These are phyloP conservation scores for Cantharis rustica DNA, from an alignment of 2,888 invertebrate genomes.

Conservation along the genomic window DNA sequence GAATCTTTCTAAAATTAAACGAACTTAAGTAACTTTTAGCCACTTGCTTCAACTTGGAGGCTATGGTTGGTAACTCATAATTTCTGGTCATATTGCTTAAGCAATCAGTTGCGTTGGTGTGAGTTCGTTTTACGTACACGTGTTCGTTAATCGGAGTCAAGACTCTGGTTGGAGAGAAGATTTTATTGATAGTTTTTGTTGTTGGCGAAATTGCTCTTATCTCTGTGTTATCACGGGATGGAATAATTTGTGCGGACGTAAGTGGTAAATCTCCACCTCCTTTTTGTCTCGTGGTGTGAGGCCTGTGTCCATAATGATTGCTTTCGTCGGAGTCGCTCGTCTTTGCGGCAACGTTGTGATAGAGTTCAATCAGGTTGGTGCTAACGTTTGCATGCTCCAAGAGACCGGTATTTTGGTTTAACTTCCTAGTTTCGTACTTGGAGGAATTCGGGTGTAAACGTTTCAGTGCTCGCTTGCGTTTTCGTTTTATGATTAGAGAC, in stretches of 20 bases:
- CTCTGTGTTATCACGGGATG: neutral
- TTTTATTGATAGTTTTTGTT: neutral
- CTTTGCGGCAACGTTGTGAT: conserved; percentile 51
- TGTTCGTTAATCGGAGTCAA: conserved; percentile 37
- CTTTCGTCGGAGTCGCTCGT: conserved; percentile 50
- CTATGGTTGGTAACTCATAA: conserved; percentile 69
- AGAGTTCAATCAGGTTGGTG: conserved; percentile 52
- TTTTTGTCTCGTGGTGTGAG: neutral
- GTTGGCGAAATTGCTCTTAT: neutral
- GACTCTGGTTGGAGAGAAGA: conserved; percentile 1
- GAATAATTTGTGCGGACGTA: neutral
- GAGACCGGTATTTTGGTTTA: neutral
- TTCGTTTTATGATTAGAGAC: conserved; percentile 15
- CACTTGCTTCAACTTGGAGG: conserved; percentile 68
- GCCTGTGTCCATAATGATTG: neutral
- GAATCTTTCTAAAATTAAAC: conserved; percentile 61
- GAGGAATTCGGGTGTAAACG: conserved; percentile 9
- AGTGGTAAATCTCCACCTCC: conserved; percentile 14
- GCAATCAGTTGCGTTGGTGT: neutral
- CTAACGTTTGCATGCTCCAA: neutral
- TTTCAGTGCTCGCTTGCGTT: conserved; percentile 20
- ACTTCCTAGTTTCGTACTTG: neutral
- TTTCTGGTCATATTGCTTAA: conserved; percentile 37
- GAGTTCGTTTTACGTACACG: neutral
- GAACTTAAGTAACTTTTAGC: conserved; percentile 58